phyloP scores from a whole-genome alignment of 2,888 invertebrate species.

The Apamea crenata region DNA sequence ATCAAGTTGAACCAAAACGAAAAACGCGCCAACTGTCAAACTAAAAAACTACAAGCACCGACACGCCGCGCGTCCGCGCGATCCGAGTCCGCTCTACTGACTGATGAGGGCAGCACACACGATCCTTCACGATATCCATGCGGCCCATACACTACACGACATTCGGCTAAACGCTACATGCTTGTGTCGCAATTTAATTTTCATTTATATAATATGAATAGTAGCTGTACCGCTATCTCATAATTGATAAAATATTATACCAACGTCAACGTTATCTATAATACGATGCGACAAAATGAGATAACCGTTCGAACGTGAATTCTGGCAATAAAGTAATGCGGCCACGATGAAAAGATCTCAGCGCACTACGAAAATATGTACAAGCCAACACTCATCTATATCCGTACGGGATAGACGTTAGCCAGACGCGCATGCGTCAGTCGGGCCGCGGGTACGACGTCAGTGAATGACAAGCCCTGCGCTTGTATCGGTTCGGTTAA shows the following conservation, averaged over 20 bases:
- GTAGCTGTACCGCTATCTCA: slow-evolving; percentile 82
- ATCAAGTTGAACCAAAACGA: slow-evolving; percentile 85
- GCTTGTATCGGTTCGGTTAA: slow-evolving; percentile 82
- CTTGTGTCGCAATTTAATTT: slow-evolving; percentile 85
- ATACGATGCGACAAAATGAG: slow-evolving; percentile 88
- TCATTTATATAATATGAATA: slow-evolving; percentile 84
- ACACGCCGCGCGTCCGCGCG: slow-evolving; percentile 88
- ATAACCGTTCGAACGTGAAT: slow-evolving; percentile 83
- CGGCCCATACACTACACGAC: slow-evolving; percentile 77
- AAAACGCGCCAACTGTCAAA: slow-evolving; percentile 90
- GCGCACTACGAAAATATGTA: slow-evolving; percentile 82
- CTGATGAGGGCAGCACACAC: slow-evolving; percentile 79
- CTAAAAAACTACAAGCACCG: slow-evolving; percentile 90
- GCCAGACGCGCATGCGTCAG: slow-evolving; percentile 90
- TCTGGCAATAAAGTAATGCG: slow-evolving; percentile 83
- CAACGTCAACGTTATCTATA: slow-evolving; percentile 84
- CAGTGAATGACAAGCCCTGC: slow-evolving; percentile 88
- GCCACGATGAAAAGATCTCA: slow-evolving; percentile 83
- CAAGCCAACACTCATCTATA: slow-evolving; percentile 84
- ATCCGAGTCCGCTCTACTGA: slow-evolving; percentile 89
- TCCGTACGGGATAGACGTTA: slow-evolving; percentile 87
- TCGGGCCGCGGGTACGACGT: slow-evolving; percentile 82
- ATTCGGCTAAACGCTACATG: slow-evolving; percentile 75
- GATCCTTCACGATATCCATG: slow-evolving; percentile 72
- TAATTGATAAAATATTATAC: slow-evolving; percentile 86